Evolutionary conservation across 2,113 vertebrate genomes (phyloP).

Genomic region (Astatotilapia flaviijosephi): DNA sequence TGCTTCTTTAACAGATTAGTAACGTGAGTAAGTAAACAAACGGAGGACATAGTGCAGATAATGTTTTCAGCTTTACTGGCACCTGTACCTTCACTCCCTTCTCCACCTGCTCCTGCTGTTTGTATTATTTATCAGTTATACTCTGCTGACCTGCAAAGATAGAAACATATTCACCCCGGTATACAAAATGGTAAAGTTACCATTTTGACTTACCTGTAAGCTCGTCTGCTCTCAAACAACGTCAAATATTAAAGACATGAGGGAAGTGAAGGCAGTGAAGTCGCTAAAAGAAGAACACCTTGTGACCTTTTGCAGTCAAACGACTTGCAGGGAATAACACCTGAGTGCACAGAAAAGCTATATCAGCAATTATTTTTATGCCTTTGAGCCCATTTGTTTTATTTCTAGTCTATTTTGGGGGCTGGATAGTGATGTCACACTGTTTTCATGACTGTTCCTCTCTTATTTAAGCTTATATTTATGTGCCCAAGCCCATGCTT

Average conservation of each 20-base stretch:
- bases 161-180: neutral
- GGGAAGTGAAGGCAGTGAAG: neutral
- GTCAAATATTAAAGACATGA: conserved; percentile 26
- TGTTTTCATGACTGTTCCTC: neutral
- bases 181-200: neutral
- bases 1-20: neutral
- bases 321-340: neutral
- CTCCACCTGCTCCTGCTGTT: neutral
- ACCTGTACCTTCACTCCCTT: neutral
- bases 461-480: neutral
- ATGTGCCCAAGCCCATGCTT: neutral
- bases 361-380: neutral
- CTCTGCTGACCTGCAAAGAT: neutral
- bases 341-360: neutral
- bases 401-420: neutral
- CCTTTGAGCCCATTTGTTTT: neutral
- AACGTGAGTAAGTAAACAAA: neutral
- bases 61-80: neutral
- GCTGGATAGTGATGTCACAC: neutral
- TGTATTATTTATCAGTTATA: conserved; percentile 32
- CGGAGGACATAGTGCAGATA: neutral
- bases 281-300: neutral
- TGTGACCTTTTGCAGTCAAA: neutral
- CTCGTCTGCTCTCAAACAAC: neutral
- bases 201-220: neutral